Conservation (phyloP, 30 jellyfish, hydroid and myxozoan species). For the Hydractinia echinata region DNA sequence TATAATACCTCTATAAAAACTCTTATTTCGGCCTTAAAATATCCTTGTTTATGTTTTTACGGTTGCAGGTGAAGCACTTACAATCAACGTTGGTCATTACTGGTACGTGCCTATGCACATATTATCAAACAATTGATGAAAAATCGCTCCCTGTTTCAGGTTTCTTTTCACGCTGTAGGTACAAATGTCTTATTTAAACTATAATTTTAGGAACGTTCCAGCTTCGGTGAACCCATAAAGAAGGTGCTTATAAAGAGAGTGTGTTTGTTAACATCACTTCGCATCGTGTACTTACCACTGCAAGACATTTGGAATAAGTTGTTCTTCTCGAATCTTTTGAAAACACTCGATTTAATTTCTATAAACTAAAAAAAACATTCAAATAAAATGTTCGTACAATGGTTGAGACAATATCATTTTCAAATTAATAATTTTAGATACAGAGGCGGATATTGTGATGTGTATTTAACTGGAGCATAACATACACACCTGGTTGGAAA, state of each 20-base stretch:
- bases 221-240: too few species aligned
- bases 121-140: too few species aligned
- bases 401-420: neutral
- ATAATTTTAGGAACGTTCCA: too few species aligned
- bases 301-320: constrained; percentile 91
- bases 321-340: constrained; percentile 82
- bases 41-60: too few species aligned
- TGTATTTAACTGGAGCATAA: neutral
- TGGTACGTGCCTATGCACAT: too few species aligned
- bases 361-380: constrained; percentile 60
- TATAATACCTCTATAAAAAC: neutral
- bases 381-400: neutral
- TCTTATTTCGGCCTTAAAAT: neutral
- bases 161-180: too few species aligned
- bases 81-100: too few species aligned
- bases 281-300: constrained; percentile 55
- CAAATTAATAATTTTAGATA: neutral
- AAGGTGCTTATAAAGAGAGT: too few species aligned
- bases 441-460: neutral
- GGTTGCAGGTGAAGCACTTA: too few species aligned
- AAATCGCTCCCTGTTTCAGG: too few species aligned
- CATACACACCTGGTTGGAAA: constrained; percentile 84
- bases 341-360: constrained; percentile 91
- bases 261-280: too few species aligned
- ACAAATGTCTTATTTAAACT: too few species aligned